These are phyloP conservation scores for Cepaea hortensis DNA, from an alignment of 2,888 invertebrate genomes.

Conservation along the genomic window DNA sequence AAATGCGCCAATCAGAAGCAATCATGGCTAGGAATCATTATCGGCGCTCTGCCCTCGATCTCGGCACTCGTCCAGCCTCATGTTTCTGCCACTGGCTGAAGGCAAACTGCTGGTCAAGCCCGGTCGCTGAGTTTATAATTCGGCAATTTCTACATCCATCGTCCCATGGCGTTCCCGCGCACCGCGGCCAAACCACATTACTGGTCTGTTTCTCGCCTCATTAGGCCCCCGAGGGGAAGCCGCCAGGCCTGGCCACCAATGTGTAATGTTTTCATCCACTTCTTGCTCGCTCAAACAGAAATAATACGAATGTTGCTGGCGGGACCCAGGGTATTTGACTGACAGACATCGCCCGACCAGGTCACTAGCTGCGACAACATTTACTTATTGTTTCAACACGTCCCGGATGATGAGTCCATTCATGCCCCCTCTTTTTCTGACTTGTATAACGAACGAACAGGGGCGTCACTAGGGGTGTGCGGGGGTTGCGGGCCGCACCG, in stretches of 20 bases:
- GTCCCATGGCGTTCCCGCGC: background rate
- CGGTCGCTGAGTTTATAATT: background rate
- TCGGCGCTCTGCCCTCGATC: background rate
- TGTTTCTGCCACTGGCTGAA: background rate
- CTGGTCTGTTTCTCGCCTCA: constrained; percentile 6
- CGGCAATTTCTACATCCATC: background rate
- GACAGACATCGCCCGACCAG: too few relatives aligned
- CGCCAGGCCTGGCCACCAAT: background rate
- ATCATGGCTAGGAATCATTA: background rate
- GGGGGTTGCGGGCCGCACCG: too few relatives aligned
- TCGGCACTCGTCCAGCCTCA: background rate
- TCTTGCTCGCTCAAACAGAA: too few relatives aligned
- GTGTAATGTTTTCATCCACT: background rate
- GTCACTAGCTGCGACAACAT: too few relatives aligned
- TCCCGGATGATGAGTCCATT: too few relatives aligned
- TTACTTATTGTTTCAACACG: too few relatives aligned
- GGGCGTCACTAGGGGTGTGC: too few relatives aligned
- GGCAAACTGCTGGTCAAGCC: background rate
- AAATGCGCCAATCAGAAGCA: constrained; percentile 6
- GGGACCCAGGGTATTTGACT: too few relatives aligned
- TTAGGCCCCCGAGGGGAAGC: background rate
- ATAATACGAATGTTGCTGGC: too few relatives aligned
- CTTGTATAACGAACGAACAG: too few relatives aligned
- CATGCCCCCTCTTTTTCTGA: too few relatives aligned
- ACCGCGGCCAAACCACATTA: background rate